Evolutionary conservation across 2,113 vertebrate genomes (phyloP), one percentile per base, ranked within the genome.

Genomic region (Myxocyprinus asiaticus): DNA sequence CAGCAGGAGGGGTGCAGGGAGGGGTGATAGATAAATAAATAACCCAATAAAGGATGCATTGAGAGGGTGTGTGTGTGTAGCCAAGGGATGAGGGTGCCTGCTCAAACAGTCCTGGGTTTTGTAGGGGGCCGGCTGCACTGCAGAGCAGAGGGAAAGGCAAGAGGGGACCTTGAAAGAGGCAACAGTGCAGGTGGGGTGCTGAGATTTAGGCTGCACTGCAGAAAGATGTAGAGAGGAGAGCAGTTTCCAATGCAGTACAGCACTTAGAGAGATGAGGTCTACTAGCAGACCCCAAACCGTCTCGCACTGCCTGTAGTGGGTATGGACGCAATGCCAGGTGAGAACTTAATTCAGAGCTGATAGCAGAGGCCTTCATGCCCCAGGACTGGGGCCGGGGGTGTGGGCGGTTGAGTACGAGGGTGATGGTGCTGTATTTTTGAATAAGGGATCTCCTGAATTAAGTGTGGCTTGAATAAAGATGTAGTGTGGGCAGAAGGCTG

Each of bases 391-490:
- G 80, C 59, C 59, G 76, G 79, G 50, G 50, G 10, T 2, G 50
- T 76, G 50, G 71, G 70, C 72, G 15, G 56, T 64, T 44, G 44
- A 74, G 74, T 70, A 81, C 71, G 17, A 85, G 83, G 80, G 64
- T 59, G 22, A 65, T 44, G 61, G 78, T 80, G 84, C 85, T 88
- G 81, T 92, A 92, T 93, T 93, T 93, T 90, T 88, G 90, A 91
- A 87, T 76, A 85, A 86, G 88, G 90, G 85, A 88, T 84, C 90
- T 90, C 86, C 85, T 89, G 90, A 92, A 89, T 90, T 88, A 90
- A 91, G 85, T 74, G 78, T 88, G 87, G 86, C 81, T 86, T 90
- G 89, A 91, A 92, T 94, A 94, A 93, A 92, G 93, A 93, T 94
- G 91, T 91, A 93, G 92, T 93, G 92, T 94, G 89, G 91, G 88